Evolutionary conservation across 2,797 vertebrate species (phyloP).

Genomic region (Mallotus villosus): DNA sequence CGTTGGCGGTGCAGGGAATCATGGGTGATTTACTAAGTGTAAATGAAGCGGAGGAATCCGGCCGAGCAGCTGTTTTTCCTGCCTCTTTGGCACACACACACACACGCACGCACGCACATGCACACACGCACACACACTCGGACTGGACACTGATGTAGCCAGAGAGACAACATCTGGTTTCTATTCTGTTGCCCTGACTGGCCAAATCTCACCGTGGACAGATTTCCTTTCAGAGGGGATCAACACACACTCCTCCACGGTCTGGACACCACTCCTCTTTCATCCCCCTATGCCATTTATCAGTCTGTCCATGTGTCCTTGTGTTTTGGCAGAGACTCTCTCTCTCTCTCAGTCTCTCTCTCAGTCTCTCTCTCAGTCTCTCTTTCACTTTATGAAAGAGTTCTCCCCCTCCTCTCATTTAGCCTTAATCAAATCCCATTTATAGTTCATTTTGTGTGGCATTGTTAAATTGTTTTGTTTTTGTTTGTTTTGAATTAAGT

Average conservation of each 20-base stretch:
- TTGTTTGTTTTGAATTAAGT: constrained; percentile 6
- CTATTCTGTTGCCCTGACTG: constrained; percentile 18
- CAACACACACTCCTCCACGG: constrained; percentile 7
- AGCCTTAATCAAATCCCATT: not conserved
- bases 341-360: constrained; percentile 1
- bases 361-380: not conserved
- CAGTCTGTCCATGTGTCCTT: too few species aligned
- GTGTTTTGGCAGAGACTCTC: not conserved
- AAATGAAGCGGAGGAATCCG: constrained; percentile 57
- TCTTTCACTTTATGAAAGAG: too few species aligned
- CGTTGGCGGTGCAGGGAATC: constrained; percentile 34
- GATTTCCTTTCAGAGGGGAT: constrained; percentile 32
- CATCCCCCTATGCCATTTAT: not conserved
- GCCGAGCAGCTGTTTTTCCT: constrained; percentile 59
- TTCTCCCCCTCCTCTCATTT: not conserved
- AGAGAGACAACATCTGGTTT: constrained; percentile 13
- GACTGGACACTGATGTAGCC: constrained; percentile 5
- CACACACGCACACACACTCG: constrained; percentile 10
- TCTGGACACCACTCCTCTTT: not conserved
- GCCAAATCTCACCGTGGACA: constrained; percentile 50
- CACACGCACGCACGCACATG: constrained; percentile 16
- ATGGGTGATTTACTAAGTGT: constrained; percentile 61
- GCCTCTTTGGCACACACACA: constrained; percentile 53
- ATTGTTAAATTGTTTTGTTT: constrained; percentile 18
- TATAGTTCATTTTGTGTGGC: constrained; percentile 1